A percentile compares a stretch with the other conserved stretches of the same genome.
Conservation (phyloP, 2,113 vertebrate species). For the Myotis yumanensis region DNA sequence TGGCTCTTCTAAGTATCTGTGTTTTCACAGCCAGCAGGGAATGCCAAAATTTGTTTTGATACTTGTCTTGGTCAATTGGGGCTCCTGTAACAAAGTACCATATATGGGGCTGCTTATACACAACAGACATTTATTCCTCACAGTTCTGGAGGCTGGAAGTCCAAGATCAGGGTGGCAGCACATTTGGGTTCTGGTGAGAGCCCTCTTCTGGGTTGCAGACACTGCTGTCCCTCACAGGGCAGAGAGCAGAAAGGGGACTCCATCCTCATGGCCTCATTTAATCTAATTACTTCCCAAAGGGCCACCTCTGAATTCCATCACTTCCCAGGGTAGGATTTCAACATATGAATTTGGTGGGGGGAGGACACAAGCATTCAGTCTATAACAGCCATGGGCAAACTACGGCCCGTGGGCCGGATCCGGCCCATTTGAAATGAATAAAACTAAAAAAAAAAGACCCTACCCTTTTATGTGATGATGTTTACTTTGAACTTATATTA, state of each 20-base stretch:
- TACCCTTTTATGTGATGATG: no score
- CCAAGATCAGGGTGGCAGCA: not conserved
- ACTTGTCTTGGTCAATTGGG: not conserved
- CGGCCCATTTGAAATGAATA: no score
- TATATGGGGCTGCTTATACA: not conserved
- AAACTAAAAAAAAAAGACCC: no score
- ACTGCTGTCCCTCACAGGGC: not conserved
- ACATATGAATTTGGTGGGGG: not conserved
- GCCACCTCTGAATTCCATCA: not conserved
- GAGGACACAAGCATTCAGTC: not conserved
- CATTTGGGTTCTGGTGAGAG: not conserved
- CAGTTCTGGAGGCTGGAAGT: not conserved
- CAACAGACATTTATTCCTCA: not conserved
- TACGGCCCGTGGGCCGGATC: no score
- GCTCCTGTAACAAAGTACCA: not conserved
- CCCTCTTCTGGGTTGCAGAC: not conserved
- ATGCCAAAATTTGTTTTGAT: slow-evolving; percentile 6
- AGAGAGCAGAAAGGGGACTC: not conserved
- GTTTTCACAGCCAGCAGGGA: not conserved
- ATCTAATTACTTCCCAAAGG: not conserved
- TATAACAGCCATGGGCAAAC: no score
- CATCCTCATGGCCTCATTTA: not conserved
- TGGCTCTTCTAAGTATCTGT: not conserved
- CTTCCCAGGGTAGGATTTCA: not conserved
- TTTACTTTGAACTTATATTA: no score